Evolutionary conservation across 2,888 invertebrate species (phyloP).

Genomic region (Lochmaea capreae): DNA sequence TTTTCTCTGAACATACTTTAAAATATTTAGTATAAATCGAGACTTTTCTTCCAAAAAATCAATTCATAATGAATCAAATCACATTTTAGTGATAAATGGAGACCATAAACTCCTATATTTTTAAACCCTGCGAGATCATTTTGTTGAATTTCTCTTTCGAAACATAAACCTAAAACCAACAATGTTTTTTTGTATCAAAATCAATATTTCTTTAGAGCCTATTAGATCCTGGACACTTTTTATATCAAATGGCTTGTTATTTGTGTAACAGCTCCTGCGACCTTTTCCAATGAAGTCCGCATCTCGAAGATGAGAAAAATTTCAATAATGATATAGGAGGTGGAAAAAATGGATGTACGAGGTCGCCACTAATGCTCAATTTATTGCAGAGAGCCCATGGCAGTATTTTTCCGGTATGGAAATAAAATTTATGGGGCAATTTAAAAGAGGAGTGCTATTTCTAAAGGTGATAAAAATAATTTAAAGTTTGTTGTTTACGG

Average conservation of each 20-base stretch:
- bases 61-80: too few species aligned
- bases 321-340: conserved; percentile 29
- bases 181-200: neutral
- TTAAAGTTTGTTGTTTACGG: neutral
- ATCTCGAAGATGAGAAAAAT: conserved; percentile 18
- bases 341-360: conserved; percentile 27
- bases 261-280: neutral
- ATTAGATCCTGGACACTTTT: neutral
- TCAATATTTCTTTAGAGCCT: neutral
- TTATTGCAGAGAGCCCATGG: conserved; percentile 29
- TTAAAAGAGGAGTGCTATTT: conserved; percentile 15
- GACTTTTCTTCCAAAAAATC: too few species aligned
- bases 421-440: conserved; percentile 32
- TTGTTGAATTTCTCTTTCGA: too few species aligned
- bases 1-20: too few species aligned
- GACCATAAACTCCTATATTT: too few species aligned
- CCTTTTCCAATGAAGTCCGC: conserved; percentile 6
- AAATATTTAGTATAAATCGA: too few species aligned
- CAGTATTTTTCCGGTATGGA: conserved; percentile 28
- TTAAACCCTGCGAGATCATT: too few species aligned
- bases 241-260: conserved; percentile 22
- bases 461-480: conserved; percentile 23
- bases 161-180: too few species aligned
- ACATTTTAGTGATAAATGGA: too few species aligned
- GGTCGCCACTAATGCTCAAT: conserved; percentile 31